A percentile compares a stretch with the other conserved stretches of the same genome.
Evolutionary conservation across 2,113 vertebrate species (phyloP).

Genomic region (Pyxicephalus adspersus): DNA sequence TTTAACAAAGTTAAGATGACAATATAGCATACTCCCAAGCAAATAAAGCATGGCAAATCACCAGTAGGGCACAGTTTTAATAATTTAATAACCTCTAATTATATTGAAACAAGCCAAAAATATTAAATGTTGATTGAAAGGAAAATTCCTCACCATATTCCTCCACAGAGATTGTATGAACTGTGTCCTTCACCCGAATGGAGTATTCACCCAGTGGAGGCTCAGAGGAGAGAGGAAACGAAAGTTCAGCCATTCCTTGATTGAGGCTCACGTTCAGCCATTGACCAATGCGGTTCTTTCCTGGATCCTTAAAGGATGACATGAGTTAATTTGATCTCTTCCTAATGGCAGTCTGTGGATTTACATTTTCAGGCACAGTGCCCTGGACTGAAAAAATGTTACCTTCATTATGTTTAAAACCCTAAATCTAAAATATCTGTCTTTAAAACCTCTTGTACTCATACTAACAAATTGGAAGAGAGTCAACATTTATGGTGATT

Average conservation of each 20-base stretch:
- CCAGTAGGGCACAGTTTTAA: not conserved
- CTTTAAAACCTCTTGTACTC: too few relatives aligned
- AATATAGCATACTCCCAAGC: too few relatives aligned
- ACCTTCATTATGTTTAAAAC: not conserved
- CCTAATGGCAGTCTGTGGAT: not conserved
- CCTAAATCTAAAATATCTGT: not conserved
- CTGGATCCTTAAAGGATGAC: slow-evolving; percentile 59
- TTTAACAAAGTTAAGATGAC: too few relatives aligned
- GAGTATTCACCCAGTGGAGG: slow-evolving; percentile 57
- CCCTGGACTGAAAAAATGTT: not conserved
- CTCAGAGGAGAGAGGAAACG: slow-evolving; percentile 62
- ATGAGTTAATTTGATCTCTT: not conserved
- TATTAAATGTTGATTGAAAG: not conserved
- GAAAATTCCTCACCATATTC: slow-evolving; percentile 60
- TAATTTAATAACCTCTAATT: not conserved
- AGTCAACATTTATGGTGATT: not conserved
- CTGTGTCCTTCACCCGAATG: slow-evolving; percentile 53
- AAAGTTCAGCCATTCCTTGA: slow-evolving; percentile 64
- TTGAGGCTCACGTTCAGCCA: slow-evolving; percentile 58
- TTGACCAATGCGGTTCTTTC: slow-evolving; percentile 61
- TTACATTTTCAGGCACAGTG: not conserved
- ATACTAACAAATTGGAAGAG: too few relatives aligned
- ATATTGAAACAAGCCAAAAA: not conserved
- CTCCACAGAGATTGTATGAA: slow-evolving; percentile 60
- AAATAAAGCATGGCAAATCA: too few relatives aligned